Base-by-base conservation (phyloP, 1,140 invertebrate genomes). In the Drosophila kurseongensis region DNA sequence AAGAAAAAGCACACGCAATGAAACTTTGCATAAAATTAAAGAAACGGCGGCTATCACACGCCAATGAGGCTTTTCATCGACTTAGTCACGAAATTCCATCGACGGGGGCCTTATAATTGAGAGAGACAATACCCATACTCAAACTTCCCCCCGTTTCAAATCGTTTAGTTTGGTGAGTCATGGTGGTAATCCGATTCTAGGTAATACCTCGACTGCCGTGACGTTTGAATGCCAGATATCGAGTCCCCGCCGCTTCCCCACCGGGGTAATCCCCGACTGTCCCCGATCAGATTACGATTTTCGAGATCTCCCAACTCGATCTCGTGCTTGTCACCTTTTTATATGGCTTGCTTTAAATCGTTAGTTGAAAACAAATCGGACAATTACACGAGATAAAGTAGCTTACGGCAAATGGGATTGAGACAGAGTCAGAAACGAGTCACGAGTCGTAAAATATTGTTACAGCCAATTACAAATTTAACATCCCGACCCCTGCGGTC, bases 11-110 rank as follows among this genome's bases (percentile, higher is more conserved):
- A 27, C 68, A 82, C 60, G 80, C 72, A 81, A 65, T 52, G 42
- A 72, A 75, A 78, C 66, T 65, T 86, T 86, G 83, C 83, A 86
- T 86, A 67, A 73, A 83, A 74, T 89, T 83, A 65, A 86, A 86
- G 65, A 75, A 80, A 66, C 41, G 57, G 55, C 51, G 29, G n/a
- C 48, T 35, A 51, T 38, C 36, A 38, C 36, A 38, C 36, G 36
- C 9, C 36, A 50, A 48, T 44, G 68, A 72, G 60, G 74, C 51
- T 75, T 82, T 78, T 62, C 58, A 82, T 57, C 48, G 72, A 44
- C 62, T 84, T 88, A 83, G 84, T 88, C 83, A 88, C 84, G 84
- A 77, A 86, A 83, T 77, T 79, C 57, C 79, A 73, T 54, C 52
- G 78, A 73, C 57, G 57, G 42, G 13, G 63, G 41, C 38, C 18